Conservation (phyloP, 1,140 invertebrate species). For the Nixonia krombeini region DNA sequence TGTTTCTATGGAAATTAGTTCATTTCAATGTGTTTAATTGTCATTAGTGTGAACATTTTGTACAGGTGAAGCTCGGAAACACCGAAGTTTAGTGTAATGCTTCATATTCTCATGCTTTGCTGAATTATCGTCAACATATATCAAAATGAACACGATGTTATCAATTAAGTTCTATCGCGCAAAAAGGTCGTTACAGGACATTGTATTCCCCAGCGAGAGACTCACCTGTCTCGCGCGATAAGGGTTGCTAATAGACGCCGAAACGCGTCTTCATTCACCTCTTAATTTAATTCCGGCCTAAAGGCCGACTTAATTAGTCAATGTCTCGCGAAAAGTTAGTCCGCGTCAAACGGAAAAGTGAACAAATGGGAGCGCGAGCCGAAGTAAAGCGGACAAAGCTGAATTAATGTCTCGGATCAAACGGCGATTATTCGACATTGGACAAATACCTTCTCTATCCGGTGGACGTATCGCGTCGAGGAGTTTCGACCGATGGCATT, state of each 20-base stretch:
- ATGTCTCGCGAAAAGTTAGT: slow-evolving; percentile 26
- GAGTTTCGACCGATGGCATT: neutral
- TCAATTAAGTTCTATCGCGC: slow-evolving; percentile 33
- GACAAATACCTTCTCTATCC: slow-evolving; percentile 14
- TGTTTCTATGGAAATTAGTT: too few species aligned
- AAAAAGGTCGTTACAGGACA: slow-evolving; percentile 31
- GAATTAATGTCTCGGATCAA: neutral
- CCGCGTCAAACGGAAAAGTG: slow-evolving; percentile 15
- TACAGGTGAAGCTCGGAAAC: too few species aligned
- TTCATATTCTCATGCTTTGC: too few species aligned
- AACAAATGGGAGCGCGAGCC: neutral
- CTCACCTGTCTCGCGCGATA: slow-evolving; percentile 43
- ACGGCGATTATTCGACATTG: neutral
- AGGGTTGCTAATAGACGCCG: slow-evolving; percentile 45
- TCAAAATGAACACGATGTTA: slow-evolving; percentile 1
- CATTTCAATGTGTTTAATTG: too few species aligned
- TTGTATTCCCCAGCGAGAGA: slow-evolving; percentile 33
- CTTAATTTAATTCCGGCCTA: slow-evolving; percentile 39
- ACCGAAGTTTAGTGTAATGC: too few species aligned
- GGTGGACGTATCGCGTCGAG: neutral
- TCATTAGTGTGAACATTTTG: too few species aligned
- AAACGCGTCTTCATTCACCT: slow-evolving; percentile 44
- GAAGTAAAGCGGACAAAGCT: neutral
- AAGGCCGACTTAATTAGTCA: slow-evolving; percentile 29
- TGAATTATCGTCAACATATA: too few species aligned